Evolutionary conservation across 2,797 vertebrate genomes (phyloP).

Genomic region (Agapornis canus): DNA sequence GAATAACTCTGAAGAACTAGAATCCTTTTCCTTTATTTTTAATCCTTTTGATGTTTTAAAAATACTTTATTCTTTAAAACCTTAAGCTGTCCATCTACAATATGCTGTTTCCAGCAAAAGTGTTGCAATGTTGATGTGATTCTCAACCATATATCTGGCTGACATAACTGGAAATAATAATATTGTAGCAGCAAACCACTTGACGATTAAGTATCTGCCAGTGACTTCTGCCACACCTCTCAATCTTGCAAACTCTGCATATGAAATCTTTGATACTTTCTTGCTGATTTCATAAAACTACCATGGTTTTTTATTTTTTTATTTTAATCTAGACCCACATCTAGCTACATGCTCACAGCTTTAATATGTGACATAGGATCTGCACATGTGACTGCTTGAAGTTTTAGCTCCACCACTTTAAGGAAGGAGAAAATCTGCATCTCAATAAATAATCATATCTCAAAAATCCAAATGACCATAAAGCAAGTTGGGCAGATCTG

Average conservation of each 20-base stretch:
- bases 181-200: not conserved
- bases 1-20: not conserved
- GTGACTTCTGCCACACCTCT: not conserved
- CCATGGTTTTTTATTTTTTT: not conserved
- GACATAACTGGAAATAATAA: conserved; percentile 15
- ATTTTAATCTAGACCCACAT: not conserved
- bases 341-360: not conserved
- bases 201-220: not conserved
- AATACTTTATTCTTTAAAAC: not conserved
- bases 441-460: not conserved
- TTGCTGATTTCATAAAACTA: not conserved
- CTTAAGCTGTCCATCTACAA: not conserved
- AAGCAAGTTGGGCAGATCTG: not conserved
- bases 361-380: not conserved
- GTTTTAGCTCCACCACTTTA: not conserved
- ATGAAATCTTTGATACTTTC: not conserved
- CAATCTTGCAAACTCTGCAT: not conserved
- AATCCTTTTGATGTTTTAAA: not conserved
- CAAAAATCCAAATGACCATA: not conserved
- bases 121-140: not conserved
- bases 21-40: not conserved
- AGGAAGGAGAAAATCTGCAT: not conserved
- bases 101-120: not conserved
- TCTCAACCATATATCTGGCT: not conserved
- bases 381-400: not conserved